phyloP scores from a whole-genome alignment of 2,113 vertebrate genomes.

The Mobula birostris region DNA sequence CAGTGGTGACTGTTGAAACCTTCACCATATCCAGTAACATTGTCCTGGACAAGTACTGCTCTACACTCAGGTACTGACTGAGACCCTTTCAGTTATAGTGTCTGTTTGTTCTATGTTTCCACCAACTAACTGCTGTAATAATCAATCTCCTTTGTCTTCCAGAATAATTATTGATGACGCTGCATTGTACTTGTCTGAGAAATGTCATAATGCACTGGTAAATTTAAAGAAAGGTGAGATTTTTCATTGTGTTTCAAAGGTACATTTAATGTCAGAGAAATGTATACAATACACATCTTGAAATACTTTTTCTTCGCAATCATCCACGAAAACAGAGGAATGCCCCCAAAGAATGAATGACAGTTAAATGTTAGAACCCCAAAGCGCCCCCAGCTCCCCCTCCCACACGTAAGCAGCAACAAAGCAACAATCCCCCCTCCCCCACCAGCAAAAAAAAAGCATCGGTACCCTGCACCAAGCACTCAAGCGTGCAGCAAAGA shows the following conservation, averaged over 20 bases:
- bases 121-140: background rate
- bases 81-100: background rate
- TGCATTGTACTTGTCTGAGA: constrained; percentile 87
- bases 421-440: too few species aligned
- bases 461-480: too few species aligned
- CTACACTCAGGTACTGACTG: constrained; percentile 77
- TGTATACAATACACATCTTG: too few species aligned
- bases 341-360: too few species aligned
- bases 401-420: too few species aligned
- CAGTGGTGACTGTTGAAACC: constrained; percentile 84
- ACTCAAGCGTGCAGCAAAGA: too few species aligned
- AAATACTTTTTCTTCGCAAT: too few species aligned
- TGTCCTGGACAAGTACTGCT: constrained; percentile 82
- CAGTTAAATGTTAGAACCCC: too few species aligned
- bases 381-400: too few species aligned
- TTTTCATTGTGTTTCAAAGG: background rate
- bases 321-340: too few species aligned
- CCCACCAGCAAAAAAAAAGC: too few species aligned
- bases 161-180: constrained; percentile 96
- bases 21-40: constrained; percentile 94
- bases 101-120: background rate
- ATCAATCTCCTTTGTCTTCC: constrained; percentile 37
- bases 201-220: constrained; percentile 74
- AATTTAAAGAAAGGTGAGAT: constrained; percentile 79
- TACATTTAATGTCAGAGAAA: too few species aligned